These are phyloP conservation scores for Ectropis crepuscularia DNA, from an alignment of 2,888 invertebrate genomes.

Conservation along the genomic window DNA sequence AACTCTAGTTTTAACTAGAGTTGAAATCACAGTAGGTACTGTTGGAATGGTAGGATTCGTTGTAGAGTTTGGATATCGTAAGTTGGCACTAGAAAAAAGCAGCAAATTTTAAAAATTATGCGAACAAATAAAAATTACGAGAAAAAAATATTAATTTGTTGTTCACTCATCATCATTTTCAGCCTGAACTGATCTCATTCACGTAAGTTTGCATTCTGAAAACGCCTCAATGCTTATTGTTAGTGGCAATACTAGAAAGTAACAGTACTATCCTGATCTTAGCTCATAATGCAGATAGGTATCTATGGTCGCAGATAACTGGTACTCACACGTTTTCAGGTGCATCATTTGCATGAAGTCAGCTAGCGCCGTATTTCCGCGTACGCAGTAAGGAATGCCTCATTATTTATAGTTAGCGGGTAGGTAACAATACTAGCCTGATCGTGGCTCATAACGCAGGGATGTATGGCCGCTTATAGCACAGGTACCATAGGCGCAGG, in stretches of 20 bases:
- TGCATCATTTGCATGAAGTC: constrained; percentile 84
- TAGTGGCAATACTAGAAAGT: background rate
- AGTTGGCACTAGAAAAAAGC: too few relatives aligned
- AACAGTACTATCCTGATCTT: constrained; percentile 61
- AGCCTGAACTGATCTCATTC: too few relatives aligned
- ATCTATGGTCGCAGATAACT: constrained; percentile 87
- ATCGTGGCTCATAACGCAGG: constrained; percentile 76
- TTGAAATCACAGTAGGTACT: background rate
- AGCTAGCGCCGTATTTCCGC: background rate
- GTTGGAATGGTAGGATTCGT: too few relatives aligned
- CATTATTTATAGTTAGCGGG: too few relatives aligned
- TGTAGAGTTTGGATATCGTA: too few relatives aligned
- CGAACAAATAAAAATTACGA: too few relatives aligned
- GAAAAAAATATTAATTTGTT: too few relatives aligned
- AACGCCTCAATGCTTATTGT: too few relatives aligned
- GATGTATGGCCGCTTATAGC: constrained; percentile 86
- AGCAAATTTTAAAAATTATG: too few relatives aligned
- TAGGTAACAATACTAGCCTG: constrained; percentile 51
- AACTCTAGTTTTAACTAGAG: background rate
- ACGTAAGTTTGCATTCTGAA: too few relatives aligned
- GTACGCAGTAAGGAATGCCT: background rate
- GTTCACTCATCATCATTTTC: too few relatives aligned
- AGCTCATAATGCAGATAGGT: constrained; percentile 80
- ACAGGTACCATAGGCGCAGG: constrained; percentile 89
- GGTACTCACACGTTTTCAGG: too few relatives aligned